Evolutionary conservation across 2,113 vertebrate genomes (phyloP).

Genomic region (Pseudopipra pipra): DNA sequence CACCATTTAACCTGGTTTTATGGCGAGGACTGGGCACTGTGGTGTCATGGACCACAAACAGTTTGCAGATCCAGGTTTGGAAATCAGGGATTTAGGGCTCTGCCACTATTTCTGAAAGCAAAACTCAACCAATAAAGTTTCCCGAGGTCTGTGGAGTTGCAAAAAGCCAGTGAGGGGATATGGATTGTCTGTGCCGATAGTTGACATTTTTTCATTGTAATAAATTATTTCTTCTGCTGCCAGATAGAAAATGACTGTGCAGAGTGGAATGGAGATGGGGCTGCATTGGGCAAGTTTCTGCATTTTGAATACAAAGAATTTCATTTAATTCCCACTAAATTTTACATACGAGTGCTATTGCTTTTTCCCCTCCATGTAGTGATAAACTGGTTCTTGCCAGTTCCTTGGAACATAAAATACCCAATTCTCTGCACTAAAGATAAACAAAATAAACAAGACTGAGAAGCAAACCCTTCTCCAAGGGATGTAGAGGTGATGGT

Average conservation of each 20-base stretch:
- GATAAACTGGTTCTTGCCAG: background rate
- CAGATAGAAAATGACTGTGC: background rate
- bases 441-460: background rate
- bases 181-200: background rate
- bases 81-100: background rate
- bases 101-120: background rate
- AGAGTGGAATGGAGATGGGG: background rate
- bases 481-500: background rate
- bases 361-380: background rate
- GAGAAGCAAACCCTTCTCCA: background rate
- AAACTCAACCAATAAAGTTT: background rate
- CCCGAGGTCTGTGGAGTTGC: background rate
- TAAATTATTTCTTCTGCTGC: background rate
- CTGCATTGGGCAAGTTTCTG: background rate
- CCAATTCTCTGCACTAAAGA: background rate
- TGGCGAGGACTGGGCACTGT: fast-evolving
- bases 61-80: background rate
- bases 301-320: background rate
- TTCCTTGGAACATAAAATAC: background rate
- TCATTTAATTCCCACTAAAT: background rate
- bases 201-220: background rate
- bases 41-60: background rate
- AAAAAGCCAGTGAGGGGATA: background rate
- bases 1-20: background rate
- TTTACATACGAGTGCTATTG: background rate